Conservation (phyloP, 2,797 vertebrate genomes). For the Eurystomus glaucurus region DNA sequence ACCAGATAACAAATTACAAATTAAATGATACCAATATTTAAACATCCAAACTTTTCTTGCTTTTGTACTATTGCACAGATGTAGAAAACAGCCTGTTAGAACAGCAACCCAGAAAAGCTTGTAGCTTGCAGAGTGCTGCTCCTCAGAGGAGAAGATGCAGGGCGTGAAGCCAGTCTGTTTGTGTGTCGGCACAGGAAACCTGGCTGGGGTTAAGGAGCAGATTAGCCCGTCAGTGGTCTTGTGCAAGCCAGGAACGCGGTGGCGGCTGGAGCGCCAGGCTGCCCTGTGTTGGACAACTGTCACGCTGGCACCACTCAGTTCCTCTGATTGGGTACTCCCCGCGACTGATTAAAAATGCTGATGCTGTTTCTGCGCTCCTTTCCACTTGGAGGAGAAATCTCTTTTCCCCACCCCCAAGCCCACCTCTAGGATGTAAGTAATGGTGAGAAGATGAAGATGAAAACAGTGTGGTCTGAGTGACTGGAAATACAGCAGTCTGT, state of each 20-base stretch:
- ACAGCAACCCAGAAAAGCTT: not conserved
- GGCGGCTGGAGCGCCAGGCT: conserved; percentile 8
- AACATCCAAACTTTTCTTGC: conserved; percentile 33
- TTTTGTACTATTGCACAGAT: not conserved
- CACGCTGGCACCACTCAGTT: conserved; percentile 76
- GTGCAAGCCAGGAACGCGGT: not conserved
- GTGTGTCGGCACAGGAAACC: not conserved
- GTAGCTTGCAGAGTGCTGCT: not conserved
- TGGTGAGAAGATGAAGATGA: conserved; percentile 49
- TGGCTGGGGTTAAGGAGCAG: not conserved
- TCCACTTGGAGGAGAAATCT: conserved; percentile 68
- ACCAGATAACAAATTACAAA: fast-evolving
- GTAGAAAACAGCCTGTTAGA: not conserved
- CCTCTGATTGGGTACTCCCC: conserved; percentile 86
- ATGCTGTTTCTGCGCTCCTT: conserved; percentile 71
- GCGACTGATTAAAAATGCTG: conserved; percentile 83
- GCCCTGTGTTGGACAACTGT: conserved; percentile 75
- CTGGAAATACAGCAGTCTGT: conserved; percentile 60
- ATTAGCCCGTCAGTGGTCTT: not conserved
- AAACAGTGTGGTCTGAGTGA: conserved; percentile 69
- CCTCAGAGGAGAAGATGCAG: fast-evolving
- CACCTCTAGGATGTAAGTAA: conserved; percentile 63
- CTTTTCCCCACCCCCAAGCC: conserved; percentile 58
- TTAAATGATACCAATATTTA: not conserved
- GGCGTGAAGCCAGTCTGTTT: fast-evolving